Conservation (phyloP, 2,888 invertebrate species). For the Flexamia atlantica region DNA sequence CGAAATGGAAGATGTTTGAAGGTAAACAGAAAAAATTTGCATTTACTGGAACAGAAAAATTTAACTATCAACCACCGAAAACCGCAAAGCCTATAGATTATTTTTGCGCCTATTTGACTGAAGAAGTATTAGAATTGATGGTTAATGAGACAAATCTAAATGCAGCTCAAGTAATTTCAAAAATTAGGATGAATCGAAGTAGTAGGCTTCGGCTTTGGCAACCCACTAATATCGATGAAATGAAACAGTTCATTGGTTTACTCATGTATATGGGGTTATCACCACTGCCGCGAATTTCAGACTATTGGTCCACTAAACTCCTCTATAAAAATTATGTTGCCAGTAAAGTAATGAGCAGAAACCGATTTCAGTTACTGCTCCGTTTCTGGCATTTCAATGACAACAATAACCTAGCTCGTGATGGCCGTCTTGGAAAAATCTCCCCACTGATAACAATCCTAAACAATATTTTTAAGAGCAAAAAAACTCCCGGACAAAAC, state of each 20-base stretch:
- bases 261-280: slow-evolving; percentile 12
- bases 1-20: background rate
- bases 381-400: slow-evolving; percentile 29
- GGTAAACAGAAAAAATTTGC: slow-evolving; percentile 6
- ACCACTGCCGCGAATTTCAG: background rate
- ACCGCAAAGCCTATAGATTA: background rate
- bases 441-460: background rate
- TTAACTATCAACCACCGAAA: background rate
- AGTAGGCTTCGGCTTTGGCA: slow-evolving; percentile 13
- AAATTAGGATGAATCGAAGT: slow-evolving; percentile 24
- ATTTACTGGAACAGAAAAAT: slow-evolving; percentile 13
- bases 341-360: background rate
- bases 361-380: too few relatives aligned
- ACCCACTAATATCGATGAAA: background rate
- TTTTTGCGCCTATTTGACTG: slow-evolving; percentile 5
- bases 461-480: too few relatives aligned
- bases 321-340: background rate
- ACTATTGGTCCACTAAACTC: slow-evolving; percentile 25
- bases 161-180: slow-evolving; percentile 22
- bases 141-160: slow-evolving; percentile 28
- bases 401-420: slow-evolving; percentile 13
- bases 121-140: background rate
- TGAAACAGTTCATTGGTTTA: slow-evolving; percentile 5
- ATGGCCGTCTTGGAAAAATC: slow-evolving; percentile 4
- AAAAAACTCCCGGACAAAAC: too few relatives aligned